Percentiles rank a stretch among this genome's conserved stretches.
Conservation (phyloP, 2,113 vertebrate genomes). For the Siniperca knerii region DNA sequence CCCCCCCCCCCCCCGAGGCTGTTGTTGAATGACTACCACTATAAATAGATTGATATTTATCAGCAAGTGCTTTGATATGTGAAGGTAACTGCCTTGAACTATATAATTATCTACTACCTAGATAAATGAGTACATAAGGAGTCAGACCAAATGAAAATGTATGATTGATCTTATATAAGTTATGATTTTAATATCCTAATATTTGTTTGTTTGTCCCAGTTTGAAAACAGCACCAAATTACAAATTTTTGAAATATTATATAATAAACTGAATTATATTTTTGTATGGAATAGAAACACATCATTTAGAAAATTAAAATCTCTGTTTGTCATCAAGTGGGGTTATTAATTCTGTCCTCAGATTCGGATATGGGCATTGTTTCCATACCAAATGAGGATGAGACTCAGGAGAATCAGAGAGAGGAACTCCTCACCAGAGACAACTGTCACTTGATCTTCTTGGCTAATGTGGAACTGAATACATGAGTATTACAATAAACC, state of each 20-base stretch:
- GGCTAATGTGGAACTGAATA: neutral
- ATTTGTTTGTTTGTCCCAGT: neutral
- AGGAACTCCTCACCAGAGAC: neutral
- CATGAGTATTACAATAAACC: neutral
- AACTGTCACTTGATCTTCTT: neutral
- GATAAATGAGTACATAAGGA: neutral
- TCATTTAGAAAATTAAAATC: neutral
- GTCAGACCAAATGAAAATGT: neutral
- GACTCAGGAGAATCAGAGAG: neutral
- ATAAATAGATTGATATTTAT: neutral
- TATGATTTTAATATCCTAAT: neutral
- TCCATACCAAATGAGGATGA: neutral
- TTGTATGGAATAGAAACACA: neutral
- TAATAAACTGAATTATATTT: neutral
- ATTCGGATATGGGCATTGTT: accelerated
- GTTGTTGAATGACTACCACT: neutral
- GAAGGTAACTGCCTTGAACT: neutral
- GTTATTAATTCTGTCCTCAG: neutral
- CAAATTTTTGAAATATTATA: neutral
- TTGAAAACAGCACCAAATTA: neutral
- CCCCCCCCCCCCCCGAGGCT: neutral
- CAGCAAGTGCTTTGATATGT: neutral
- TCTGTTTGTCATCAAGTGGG: neutral
- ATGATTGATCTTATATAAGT: neutral
- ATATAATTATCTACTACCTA: too few species aligned